Evolutionary conservation across 2,113 vertebrate species (phyloP).

Genomic region (Corynorhinus townsendii): DNA sequence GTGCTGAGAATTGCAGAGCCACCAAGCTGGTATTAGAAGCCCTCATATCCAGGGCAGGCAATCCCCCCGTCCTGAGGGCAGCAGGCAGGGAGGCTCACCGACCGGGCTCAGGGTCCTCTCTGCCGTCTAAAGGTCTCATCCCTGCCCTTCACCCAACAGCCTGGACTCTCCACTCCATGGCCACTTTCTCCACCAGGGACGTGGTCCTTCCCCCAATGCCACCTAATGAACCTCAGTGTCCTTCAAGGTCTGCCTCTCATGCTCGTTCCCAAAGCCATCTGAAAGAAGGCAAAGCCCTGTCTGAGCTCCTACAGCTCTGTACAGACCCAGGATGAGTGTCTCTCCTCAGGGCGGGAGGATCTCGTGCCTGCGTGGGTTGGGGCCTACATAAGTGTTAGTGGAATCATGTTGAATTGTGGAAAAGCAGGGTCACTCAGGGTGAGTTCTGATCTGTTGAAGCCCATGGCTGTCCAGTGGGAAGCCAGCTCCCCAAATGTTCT

Average conservation of each 20-base stretch:
- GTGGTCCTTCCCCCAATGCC: neutral
- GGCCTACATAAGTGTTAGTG: neutral
- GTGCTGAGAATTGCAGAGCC: neutral
- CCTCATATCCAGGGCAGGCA: fast-evolving
- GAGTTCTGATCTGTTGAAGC: neutral
- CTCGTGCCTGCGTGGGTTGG: fast-evolving
- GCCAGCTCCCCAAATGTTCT: neutral
- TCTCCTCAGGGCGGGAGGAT: neutral
- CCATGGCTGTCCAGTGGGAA: neutral
- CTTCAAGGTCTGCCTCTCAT: neutral
- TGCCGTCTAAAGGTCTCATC: fast-evolving
- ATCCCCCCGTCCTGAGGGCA: neutral
- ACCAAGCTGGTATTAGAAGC: neutral
- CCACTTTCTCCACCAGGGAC: neutral
- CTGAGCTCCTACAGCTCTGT: too few relatives aligned
- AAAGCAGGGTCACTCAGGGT: neutral
- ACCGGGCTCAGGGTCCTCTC: neutral
- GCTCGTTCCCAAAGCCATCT: too few relatives aligned
- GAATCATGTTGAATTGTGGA: neutral
- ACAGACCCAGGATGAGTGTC: neutral
- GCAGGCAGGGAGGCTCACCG: neutral
- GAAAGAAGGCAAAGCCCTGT: fast-evolving
- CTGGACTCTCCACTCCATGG: neutral
- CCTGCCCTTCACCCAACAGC: neutral
- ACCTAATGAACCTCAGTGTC: neutral